A percentile compares a stretch with the other conserved stretches of the same genome.
phyloP scores from a whole-genome alignment of 2,113 vertebrate genomes.

The Podarcis raffonei region DNA sequence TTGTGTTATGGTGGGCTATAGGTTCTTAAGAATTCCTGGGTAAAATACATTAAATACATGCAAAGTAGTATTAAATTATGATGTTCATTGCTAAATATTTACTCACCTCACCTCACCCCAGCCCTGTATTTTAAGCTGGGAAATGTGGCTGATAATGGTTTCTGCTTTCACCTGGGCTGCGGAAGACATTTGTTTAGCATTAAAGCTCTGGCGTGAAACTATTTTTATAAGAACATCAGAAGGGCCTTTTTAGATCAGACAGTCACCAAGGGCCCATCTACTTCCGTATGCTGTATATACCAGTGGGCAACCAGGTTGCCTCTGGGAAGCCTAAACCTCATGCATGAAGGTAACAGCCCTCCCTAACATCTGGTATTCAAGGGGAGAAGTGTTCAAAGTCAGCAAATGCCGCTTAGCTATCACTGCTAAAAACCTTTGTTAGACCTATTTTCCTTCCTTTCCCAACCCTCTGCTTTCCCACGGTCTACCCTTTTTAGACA shows the following conservation, averaged over 20 bases:
- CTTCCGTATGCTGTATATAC: too few relatives aligned
- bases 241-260: neutral
- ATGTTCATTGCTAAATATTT: neutral
- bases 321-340: too few relatives aligned
- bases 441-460: too few relatives aligned
- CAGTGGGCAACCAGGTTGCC: too few relatives aligned
- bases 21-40: neutral
- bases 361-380: too few relatives aligned
- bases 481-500: too few relatives aligned
- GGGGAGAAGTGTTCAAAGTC: neutral
- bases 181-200: neutral
- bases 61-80: neutral
- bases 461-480: too few relatives aligned
- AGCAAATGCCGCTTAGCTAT: neutral
- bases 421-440: neutral
- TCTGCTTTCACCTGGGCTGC: neutral
- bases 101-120: neutral
- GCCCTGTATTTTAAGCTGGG: neutral
- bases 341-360: too few relatives aligned
- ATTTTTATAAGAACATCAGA: neutral
- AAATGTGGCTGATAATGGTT: neutral
- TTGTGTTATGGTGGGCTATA: neutral
- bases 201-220: neutral
- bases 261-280: too few relatives aligned
- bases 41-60: neutral